Percentiles rank a stretch among this genome's conserved stretches.
phyloP scores from a whole-genome alignment of 1,140 invertebrate genomes.

The Drepana arcuata region DNA sequence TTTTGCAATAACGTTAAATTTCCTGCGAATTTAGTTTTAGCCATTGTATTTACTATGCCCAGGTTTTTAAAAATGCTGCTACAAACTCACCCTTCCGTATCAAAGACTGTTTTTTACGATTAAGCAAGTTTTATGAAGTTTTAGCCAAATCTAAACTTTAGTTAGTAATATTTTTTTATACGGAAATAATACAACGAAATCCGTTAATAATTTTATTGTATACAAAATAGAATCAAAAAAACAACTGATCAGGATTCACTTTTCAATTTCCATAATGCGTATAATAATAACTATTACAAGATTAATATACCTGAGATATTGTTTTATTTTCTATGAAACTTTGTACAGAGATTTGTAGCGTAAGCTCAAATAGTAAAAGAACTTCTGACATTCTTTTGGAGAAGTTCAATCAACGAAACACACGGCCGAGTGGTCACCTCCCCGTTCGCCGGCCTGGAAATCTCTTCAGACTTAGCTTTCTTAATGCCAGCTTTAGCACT shows the following conservation, averaged over 20 bases:
- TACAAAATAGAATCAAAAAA: too few relatives aligned
- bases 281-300: too few relatives aligned
- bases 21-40: conserved; percentile 23
- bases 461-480: conserved; percentile 8
- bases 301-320: too few relatives aligned
- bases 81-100: conserved; percentile 25
- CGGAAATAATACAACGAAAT: too few relatives aligned
- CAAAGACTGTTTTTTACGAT: conserved; percentile 1
- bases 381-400: too few relatives aligned
- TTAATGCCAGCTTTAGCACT: conserved; percentile 9
- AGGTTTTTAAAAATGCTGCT: conserved; percentile 9
- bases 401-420: too few relatives aligned
- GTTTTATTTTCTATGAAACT: background rate
- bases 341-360: conserved; percentile 14
- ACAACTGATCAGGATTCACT: too few relatives aligned
- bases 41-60: background rate
- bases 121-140: background rate
- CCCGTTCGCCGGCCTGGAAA: too few relatives aligned
- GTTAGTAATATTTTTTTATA: conserved; percentile 1
- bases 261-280: too few relatives aligned
- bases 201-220: too few relatives aligned
- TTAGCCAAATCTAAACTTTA: background rate
- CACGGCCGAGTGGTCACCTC: too few relatives aligned
- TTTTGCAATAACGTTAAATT: conserved; percentile 31
- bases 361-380: conserved; percentile 2